A percentile compares a stretch with the other conserved stretches of the same genome.
Conservation (phyloP, 1,140 invertebrate species). For the Paraescarpia echinospica region DNA sequence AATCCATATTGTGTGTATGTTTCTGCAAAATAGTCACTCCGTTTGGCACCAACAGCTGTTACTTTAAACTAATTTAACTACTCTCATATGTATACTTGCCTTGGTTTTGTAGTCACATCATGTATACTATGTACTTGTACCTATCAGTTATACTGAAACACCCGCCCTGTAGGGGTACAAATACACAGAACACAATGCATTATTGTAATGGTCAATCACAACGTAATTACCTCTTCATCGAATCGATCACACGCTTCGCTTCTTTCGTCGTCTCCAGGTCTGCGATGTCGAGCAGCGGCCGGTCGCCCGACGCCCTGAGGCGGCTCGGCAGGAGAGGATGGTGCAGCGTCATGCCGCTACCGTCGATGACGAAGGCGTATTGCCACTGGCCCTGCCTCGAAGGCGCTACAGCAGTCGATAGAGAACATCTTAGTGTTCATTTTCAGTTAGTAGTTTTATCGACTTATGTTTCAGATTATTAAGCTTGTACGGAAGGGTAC, state of each 20-base stretch:
- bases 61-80: too few species aligned
- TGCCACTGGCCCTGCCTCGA: neutral
- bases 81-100: too few species aligned
- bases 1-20: too few species aligned
- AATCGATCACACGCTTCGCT: neutral
- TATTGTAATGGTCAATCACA: neutral
- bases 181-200: too few species aligned
- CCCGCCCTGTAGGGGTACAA: too few species aligned
- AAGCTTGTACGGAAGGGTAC: too few species aligned
- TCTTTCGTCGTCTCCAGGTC: neutral
- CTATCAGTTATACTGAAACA: too few species aligned
- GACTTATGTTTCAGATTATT: too few species aligned
- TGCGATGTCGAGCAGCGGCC: neutral
- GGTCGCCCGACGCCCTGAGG: neutral
- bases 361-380: neutral
- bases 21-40: too few species aligned
- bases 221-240: neutral
- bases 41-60: too few species aligned
- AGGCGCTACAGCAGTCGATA: neutral
- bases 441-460: neutral
- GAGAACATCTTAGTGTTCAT: neutral
- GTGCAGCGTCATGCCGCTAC: neutral
- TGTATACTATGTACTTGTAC: too few species aligned
- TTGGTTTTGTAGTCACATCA: too few species aligned
- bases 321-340: neutral